Evolutionary conservation across 1,140 invertebrate genomes (phyloP), one percentile per base, ranked within the genome.

Genomic region (Apolygus lucorum): DNA sequence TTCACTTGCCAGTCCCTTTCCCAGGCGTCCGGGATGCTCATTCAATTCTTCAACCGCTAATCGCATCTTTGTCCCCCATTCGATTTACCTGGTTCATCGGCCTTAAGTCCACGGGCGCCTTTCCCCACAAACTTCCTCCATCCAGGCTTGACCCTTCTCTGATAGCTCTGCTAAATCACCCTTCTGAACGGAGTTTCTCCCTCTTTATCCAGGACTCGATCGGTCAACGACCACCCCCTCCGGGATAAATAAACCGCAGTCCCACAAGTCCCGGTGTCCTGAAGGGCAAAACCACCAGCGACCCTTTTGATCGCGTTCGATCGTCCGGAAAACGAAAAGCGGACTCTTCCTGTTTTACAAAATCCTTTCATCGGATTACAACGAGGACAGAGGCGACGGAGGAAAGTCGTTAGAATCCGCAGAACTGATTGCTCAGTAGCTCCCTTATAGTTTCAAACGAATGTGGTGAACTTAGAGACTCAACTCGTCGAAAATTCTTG

Each of bases 41-140:
- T 68, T 52, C 49, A 52, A 42, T 52, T 68, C 49, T 68, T 52
- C 34, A 59, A 42, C 67, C 49, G 29, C 67, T 68, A 68, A 68
- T 68, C 49, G 34, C 52, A 52, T 68, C 34, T 59, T 59, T 59
- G 54, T 24, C 54, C 54, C 54, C 54, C 54, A 59, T 59, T 59
- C 54, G 54, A 59, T 59, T 59, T 59, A 59, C 54, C 54, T 59
- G 54, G 13, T 13, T 21, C 54, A 59, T 59, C 54, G 54, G 54
- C 54, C 22, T 22, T 4, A 59, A 24, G 13, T 59, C 22, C 54
- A 17, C 54, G 54, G 34, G 17, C 34, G 8, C 34, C 8, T 49
- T 59, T 59, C 54, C 54, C 54, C 54, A 4, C 54, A 59, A 59
- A 59, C 54, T 59, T 59, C 54, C 54, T 17, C 4, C 22, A 4